These are phyloP conservation scores for Heliconius ismenius DNA, from an alignment of 2,888 invertebrate genomes.

Conservation along the genomic window DNA sequence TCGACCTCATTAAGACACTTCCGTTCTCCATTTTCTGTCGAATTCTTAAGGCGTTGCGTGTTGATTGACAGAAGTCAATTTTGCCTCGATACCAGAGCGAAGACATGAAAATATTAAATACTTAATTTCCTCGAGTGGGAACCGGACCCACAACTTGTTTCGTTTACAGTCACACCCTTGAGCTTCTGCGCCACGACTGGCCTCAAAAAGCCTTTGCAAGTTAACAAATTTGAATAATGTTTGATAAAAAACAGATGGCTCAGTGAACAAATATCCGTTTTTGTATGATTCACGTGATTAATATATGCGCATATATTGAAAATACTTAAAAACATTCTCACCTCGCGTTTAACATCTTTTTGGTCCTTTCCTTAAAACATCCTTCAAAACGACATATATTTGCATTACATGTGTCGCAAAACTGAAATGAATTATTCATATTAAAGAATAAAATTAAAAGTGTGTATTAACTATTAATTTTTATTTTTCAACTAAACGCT, in stretches of 20 bases:
- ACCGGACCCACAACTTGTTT: no score
- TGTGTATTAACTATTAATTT: background rate
- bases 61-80: no score
- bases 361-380: slow-evolving; percentile 12
- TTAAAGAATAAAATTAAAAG: background rate
- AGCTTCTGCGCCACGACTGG: no score
- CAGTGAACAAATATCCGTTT: background rate
- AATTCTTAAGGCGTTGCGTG: no score
- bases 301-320: background rate
- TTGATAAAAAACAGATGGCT: background rate
- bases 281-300: background rate
- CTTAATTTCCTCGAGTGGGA: no score
- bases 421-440: slow-evolving; percentile 15
- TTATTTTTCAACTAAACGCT: no score
- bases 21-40: background rate
- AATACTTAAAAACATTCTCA: background rate
- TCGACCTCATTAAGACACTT: background rate
- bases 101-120: no score
- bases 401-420: slow-evolving; percentile 1
- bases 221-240: no score
- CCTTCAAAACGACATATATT: slow-evolving; percentile 17
- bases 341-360: background rate
- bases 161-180: no score
- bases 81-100: no score
- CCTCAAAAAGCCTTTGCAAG: no score